These are phyloP conservation scores for Donacobius atricapilla DNA, from an alignment of 2,113 vertebrate species.

Conservation along the genomic window DNA sequence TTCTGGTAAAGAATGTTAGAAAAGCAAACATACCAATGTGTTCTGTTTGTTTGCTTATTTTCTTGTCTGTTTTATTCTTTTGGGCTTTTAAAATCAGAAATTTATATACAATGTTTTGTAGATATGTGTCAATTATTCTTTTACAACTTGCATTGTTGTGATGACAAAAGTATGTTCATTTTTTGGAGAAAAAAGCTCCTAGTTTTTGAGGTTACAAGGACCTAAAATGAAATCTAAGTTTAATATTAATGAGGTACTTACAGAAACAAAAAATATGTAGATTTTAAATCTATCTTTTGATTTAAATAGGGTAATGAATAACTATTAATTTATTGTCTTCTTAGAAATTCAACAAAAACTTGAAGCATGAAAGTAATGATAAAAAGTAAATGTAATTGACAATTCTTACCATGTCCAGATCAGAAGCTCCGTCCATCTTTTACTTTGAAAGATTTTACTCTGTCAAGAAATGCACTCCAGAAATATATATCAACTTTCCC, in stretches of 20 bases:
- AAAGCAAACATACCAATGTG: accelerated
- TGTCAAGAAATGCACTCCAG: background rate
- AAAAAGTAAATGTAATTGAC: background rate
- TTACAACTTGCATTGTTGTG: background rate
- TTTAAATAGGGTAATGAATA: background rate
- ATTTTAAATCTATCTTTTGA: background rate
- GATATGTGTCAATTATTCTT: background rate
- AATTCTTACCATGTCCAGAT: background rate
- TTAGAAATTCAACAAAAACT: background rate
- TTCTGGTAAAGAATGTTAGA: background rate
- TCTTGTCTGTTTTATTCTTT: background rate
- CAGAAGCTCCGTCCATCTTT: background rate
- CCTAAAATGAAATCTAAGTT: background rate
- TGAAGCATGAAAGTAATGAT: background rate
- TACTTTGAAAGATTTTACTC: background rate
- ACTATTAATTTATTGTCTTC: background rate
- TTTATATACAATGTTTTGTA: background rate
- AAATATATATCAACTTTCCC: background rate
- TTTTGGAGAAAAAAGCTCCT: background rate
- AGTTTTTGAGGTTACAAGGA: background rate
- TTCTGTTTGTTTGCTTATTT: background rate
- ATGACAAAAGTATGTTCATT: background rate
- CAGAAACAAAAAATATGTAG: background rate
- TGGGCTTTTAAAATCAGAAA: background rate
- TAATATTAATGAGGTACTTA: background rate